Conservation (phyloP, 2,113 vertebrate genomes). For the Cyanocitta stelleri region DNA sequence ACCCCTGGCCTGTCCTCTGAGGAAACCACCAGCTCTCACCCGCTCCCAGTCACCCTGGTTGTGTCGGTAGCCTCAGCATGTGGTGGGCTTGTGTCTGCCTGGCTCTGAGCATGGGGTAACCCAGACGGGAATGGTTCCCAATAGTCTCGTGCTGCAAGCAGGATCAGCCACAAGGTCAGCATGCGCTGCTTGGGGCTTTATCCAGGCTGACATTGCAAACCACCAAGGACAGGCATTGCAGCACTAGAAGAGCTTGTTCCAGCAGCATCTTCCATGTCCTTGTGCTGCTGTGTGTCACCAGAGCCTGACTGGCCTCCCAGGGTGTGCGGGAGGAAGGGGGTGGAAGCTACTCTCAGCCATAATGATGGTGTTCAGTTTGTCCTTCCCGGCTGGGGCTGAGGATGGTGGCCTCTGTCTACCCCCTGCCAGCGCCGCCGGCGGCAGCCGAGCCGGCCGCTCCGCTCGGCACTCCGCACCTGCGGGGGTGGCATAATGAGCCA, state of each 20-base stretch:
- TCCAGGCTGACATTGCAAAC: neutral
- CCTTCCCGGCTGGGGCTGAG: neutral
- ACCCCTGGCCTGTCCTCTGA: neutral
- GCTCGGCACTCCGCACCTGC: neutral
- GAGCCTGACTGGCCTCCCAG: neutral
- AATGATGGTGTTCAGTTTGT: neutral
- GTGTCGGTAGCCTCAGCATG: neutral
- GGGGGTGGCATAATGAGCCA: conserved; percentile 57
- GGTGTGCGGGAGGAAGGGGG: neutral
- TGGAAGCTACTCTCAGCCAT: neutral
- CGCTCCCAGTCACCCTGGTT: neutral
- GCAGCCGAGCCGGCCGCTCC: neutral
- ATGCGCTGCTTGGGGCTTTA: neutral
- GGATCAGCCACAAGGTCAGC: neutral
- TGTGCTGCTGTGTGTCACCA: neutral
- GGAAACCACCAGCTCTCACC: neutral
- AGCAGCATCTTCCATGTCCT: neutral
- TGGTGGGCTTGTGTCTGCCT: neutral
- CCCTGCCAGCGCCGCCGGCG: neutral
- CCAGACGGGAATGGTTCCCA: neutral
- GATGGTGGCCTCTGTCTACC: neutral
- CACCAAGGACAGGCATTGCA: accelerated
- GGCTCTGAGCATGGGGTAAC: neutral
- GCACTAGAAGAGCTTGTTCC: neutral
- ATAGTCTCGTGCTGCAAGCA: neutral